Evolutionary conservation across 2,797 vertebrate species (phyloP).

Genomic region (Microhierax caerulescens): DNA sequence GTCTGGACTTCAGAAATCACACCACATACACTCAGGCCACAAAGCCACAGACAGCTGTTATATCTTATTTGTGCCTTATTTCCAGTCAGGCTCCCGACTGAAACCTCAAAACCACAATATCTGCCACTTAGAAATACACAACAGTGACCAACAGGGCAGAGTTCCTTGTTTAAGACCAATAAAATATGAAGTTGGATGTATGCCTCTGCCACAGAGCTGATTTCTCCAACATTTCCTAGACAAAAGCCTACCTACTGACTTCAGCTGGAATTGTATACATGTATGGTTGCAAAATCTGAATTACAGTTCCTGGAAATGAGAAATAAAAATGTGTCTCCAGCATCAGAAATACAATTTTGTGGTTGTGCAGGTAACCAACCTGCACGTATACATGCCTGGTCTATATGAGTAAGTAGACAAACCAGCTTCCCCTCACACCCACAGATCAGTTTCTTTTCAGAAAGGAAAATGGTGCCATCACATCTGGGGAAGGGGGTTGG

Average conservation of each 20-base stretch:
- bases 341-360: not conserved
- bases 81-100: constrained; percentile 9
- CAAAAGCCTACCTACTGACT: not conserved
- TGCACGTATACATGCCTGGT: too few species aligned
- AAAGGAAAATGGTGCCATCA: not conserved
- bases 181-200: not conserved
- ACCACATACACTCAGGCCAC: not conserved
- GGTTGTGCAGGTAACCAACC: not conserved
- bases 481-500: rapidly evolving
- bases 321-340: not conserved
- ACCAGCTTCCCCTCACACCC: not conserved
- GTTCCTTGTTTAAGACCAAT: constrained; percentile 7
- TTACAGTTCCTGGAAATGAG: not conserved
- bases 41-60: not conserved
- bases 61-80: not conserved
- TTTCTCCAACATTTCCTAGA: not conserved
- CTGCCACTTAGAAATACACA: not conserved
- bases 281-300: not conserved
- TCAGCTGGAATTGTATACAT: not conserved
- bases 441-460: not conserved
- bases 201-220: not conserved
- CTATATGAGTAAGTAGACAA: not conserved
- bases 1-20: not conserved
- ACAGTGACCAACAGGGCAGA: not conserved
- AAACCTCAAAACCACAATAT: constrained; percentile 30